Base-by-base conservation (phyloP, 2,888 invertebrate genomes). In the Nebria salina region DNA sequence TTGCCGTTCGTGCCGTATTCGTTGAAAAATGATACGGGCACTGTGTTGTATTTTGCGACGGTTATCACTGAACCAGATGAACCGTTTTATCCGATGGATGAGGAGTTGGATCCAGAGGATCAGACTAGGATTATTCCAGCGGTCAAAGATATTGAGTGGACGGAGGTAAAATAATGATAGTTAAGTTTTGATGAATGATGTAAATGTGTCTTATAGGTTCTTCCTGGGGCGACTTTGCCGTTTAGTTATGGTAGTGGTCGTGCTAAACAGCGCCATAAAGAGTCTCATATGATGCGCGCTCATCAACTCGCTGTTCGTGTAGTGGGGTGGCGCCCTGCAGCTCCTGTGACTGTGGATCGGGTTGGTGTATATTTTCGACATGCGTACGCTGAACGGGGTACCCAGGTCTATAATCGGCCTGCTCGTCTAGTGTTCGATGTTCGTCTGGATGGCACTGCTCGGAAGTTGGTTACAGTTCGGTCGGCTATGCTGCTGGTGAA, bases 1-100 rank as follows among this genome's bases (percentile, higher is more conserved):
- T 93, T 95, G 34, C 98, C 98, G 4, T 99, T 99, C 89, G 94
- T 99, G 83, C 98, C 99, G 0, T 99, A 97, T 90, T 95, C 97
- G 9, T 90, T 99, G 82, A 94, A 94, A 86, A 99, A 99, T 89
- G 94, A 96, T 83, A 97, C 98, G 0, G 98, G 98, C 0, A 94
- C 95, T 78, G 91, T 92, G 15, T 90, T 99, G 25, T 94, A 94
- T 90, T 98, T 97, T 89, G 95, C 95, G 82, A 97, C 97, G 0
- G 92, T 95, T 75, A 93, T 95, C 72, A 93, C 94, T 0, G 92
- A 93, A 20, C 91, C 93, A 0, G 93, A 94, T 66, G 86, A 76
- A 72, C 72, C 81, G 0, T 75, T 76, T 25, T n/a, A 72, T 34
- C 65, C 72, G 15, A 25, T 76, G 65, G 81, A 81, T 41, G 41